phyloP scores from a whole-genome alignment of 1,140 invertebrate genomes.

The Bursaphelenchus mucronatus region DNA sequence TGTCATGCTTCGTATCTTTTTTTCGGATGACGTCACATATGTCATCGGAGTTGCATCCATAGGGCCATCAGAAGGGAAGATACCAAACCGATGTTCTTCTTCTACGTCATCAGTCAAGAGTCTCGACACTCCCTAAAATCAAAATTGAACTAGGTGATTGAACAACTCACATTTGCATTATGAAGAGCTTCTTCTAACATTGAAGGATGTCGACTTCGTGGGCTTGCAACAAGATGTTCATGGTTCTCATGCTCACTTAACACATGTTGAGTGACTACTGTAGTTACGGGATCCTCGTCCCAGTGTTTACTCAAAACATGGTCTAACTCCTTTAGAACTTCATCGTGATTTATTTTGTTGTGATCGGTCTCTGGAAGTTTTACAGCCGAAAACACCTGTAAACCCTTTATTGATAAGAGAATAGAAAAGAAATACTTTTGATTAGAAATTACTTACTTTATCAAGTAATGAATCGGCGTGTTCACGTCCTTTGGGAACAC shows the following conservation, averaged over 20 bases:
- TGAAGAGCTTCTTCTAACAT: slow-evolving; percentile 1
- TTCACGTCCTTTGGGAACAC: too few species aligned
- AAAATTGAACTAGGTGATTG: too few species aligned
- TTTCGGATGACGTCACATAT: too few species aligned
- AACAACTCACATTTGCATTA: slow-evolving; percentile 10
- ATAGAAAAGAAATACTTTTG: neutral
- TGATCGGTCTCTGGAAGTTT: slow-evolving; percentile 17
- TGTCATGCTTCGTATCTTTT: slow-evolving; percentile 5
- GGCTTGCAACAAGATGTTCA: neutral
- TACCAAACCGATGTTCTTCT: neutral
- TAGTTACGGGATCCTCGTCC: neutral
- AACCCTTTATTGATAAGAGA: neutral
- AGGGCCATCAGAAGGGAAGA: slow-evolving; percentile 5
- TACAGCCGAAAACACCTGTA: slow-evolving; percentile 28
- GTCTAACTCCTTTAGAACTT: slow-evolving; percentile 18
- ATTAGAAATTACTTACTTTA: too few species aligned
- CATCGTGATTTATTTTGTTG: slow-evolving; percentile 17
- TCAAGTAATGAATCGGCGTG: too few species aligned
- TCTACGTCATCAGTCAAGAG: neutral
- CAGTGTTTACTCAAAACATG: slow-evolving; percentile 12
- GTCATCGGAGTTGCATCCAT: too few species aligned
- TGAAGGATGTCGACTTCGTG: slow-evolving; percentile 8
- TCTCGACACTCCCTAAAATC: too few species aligned
- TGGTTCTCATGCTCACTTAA: neutral
- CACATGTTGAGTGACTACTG: slow-evolving; percentile 4